phyloP scores from a whole-genome alignment of 2,797 vertebrate genomes.

The Epinephelus malabaricus region DNA sequence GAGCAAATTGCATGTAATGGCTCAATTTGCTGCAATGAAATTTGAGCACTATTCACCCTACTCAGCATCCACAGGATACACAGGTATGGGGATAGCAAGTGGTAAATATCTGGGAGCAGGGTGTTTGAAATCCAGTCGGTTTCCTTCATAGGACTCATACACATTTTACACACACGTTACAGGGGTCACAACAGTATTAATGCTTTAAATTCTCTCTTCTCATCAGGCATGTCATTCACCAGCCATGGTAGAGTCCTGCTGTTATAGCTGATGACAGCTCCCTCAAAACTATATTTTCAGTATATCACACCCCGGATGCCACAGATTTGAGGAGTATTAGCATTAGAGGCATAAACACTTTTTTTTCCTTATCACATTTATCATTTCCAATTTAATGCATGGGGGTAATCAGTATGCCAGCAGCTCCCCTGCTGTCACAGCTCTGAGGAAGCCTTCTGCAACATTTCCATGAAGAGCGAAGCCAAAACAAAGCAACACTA shows the following conservation, averaged over 20 bases:
- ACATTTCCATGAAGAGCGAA: conserved; percentile 37
- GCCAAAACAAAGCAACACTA: conserved; percentile 50
- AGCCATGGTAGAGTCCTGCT: conserved; percentile 16
- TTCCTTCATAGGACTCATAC: not conserved
- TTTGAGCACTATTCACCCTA: conserved; percentile 56
- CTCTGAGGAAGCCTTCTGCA: conserved; percentile 54
- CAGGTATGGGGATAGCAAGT: conserved; percentile 23
- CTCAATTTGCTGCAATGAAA: conserved; percentile 62
- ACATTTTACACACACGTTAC: not conserved
- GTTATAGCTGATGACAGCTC: conserved; percentile 31
- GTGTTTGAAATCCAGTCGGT: conserved; percentile 26
- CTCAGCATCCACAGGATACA: conserved; percentile 47
- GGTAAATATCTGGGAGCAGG: conserved; percentile 33
- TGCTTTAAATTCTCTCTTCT: conserved; percentile 30
- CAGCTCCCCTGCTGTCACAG: conserved; percentile 54
- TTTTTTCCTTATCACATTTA: conserved; percentile 45
- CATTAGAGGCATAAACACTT: conserved; percentile 42
- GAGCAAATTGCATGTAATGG: conserved; percentile 67
- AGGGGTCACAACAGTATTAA: conserved; percentile 29
- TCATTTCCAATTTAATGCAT: conserved; percentile 67
- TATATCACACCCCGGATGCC: conserved; percentile 22
- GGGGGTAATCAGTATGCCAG: conserved; percentile 57
- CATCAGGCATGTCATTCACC: conserved; percentile 11
- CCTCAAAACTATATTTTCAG: conserved; percentile 29
- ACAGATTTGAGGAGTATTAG: conserved; percentile 34